phyloP scores from a whole-genome alignment of 2,888 invertebrate genomes.

The Gymnosoma rotundatum region DNA sequence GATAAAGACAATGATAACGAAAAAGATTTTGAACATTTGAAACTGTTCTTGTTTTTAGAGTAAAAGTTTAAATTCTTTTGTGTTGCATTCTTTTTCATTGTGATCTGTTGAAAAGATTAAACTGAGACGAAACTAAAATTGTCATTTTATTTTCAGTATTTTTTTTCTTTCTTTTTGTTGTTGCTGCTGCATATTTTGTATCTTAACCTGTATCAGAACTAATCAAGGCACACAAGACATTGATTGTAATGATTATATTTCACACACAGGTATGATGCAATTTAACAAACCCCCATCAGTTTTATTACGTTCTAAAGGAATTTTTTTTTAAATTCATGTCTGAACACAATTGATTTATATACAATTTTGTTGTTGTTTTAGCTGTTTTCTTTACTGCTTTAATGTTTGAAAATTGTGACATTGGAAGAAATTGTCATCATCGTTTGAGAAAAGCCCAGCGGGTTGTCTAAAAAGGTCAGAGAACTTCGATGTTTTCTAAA shows the following conservation, averaged over 20 bases:
- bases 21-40: constrained; percentile 23
- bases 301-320: constrained; percentile 12
- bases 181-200: not conserved
- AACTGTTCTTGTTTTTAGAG: constrained; percentile 19
- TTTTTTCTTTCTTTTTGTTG: not conserved
- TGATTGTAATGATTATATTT: constrained; percentile 28
- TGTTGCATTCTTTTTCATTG: constrained; percentile 29
- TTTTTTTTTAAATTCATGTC: constrained; percentile 19
- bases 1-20: constrained; percentile 59
- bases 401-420: constrained; percentile 37
- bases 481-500: constrained; percentile 28
- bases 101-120: constrained; percentile 62
- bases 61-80: constrained; percentile 16
- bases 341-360: constrained; percentile 11
- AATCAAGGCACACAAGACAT: constrained; percentile 51
- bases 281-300: constrained; percentile 39
- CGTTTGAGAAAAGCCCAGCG: constrained; percentile 58
- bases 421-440: constrained; percentile 63
- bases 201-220: constrained; percentile 62
- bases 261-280: constrained; percentile 23
- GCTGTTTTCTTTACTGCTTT: constrained; percentile 7
- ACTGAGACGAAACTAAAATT: constrained; percentile 41
- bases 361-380: constrained; percentile 8
- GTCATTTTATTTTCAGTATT: constrained; percentile 31
- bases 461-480: constrained; percentile 46